Percentiles rank a stretch among this genome's conserved stretches.
These are phyloP conservation scores for Astreopora myriophthalma DNA, from an alignment of 64 coral and sea anemone species.

Conservation along the genomic window DNA sequence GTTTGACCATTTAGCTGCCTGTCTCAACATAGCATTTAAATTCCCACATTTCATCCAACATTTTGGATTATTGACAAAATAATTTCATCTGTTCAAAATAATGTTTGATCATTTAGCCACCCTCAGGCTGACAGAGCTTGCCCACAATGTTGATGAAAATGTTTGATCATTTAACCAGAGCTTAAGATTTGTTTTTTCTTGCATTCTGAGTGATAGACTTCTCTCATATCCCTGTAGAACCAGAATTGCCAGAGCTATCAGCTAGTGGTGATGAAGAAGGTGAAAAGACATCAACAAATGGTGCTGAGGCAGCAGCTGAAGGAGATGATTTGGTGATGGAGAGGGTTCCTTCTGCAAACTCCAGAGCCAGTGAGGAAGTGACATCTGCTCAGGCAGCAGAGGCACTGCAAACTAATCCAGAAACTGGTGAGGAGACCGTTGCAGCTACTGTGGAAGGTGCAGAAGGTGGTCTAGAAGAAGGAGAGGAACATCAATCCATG, in stretches of 20 bases:
- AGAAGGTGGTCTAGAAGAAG: conserved; percentile 55
- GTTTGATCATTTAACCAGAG: no score
- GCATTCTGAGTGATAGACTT: not conserved
- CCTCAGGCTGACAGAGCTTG: no score
- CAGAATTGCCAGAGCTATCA: conserved; percentile 78
- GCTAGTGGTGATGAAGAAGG: conserved; percentile 69
- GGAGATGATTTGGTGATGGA: conserved; percentile 76
- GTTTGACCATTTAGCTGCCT: no score
- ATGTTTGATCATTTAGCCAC: no score
- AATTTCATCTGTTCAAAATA: no score
- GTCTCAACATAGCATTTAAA: no score
- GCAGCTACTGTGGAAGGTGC: conserved; percentile 49
- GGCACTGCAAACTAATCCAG: conserved; percentile 73
- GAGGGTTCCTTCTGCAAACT: conserved; percentile 70
- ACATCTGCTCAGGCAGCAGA: conserved; percentile 7
- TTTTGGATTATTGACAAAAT: no score
- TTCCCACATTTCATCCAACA: no score
- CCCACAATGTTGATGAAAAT: no score
- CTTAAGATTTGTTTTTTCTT: no score
- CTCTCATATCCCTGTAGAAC: conserved; percentile 37
- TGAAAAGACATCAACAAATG: conserved; percentile 54
- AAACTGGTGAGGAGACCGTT: conserved; percentile 81
- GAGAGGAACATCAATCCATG: conserved; percentile 44
- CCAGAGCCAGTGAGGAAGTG: conserved; percentile 57
- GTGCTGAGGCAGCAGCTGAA: conserved; percentile 54